A percentile compares a stretch with the other conserved stretches of the same genome.
phyloP scores from a whole-genome alignment of 2,797 vertebrate species.

The Sorex maritimensis region DNA sequence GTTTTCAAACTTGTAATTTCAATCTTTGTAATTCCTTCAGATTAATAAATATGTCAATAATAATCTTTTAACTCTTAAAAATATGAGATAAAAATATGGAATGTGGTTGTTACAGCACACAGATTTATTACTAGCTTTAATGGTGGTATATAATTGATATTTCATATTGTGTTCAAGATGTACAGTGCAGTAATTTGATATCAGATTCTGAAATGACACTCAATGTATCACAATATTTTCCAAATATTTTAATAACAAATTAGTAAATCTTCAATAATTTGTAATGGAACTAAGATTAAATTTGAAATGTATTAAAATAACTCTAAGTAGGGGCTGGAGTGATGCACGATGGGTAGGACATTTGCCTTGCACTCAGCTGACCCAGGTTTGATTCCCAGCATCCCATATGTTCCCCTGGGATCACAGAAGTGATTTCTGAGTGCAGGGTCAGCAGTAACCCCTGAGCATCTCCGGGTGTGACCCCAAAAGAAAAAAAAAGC shows the following conservation, averaged over 20 bases:
- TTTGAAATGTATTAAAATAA: neutral
- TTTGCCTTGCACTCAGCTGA: too few species aligned
- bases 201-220: neutral
- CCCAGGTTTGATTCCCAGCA: too few species aligned
- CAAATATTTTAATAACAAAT: slow-evolving; percentile 19
- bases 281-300: slow-evolving; percentile 39
- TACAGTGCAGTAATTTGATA: slow-evolving; percentile 2
- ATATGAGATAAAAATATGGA: neutral
- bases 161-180: neutral
- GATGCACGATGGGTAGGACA: too few species aligned
- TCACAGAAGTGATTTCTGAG: too few species aligned
- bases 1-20: neutral
- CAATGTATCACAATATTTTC: slow-evolving; percentile 21
- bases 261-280: slow-evolving; percentile 40
- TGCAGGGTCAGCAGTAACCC: too few species aligned
- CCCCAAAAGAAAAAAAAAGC: neutral
- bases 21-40: slow-evolving; percentile 10
- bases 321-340: neutral
- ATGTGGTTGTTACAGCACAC: neutral
- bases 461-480: too few species aligned
- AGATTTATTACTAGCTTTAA: neutral
- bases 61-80: too few species aligned
- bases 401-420: too few species aligned
- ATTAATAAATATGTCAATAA: slow-evolving; percentile 10
- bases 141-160: neutral